Evolutionary conservation across 2,113 vertebrate genomes (phyloP).

Genomic region (Australoheros scitulus): DNA sequence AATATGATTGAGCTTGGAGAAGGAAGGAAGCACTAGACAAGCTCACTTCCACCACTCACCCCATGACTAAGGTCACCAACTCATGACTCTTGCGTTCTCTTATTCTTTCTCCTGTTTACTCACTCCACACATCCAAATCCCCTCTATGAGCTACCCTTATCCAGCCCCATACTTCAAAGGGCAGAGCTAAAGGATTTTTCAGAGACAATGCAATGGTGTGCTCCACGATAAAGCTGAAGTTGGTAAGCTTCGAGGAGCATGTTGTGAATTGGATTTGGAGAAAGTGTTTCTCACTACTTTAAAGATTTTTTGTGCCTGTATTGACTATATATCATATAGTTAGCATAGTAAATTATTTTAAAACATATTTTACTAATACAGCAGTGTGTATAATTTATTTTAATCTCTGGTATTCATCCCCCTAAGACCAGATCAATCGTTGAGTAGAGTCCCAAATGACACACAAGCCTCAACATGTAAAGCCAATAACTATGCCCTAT

Average conservation of each 20-base stretch:
- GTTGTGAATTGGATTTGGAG: slow-evolving; percentile 16
- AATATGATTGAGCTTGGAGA: slow-evolving; percentile 63
- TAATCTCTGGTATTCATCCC: slow-evolving; percentile 63
- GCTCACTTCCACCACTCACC: slow-evolving; percentile 48
- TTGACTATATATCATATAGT: neutral
- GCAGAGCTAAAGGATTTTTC: slow-evolving; percentile 1
- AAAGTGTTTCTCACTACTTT: neutral
- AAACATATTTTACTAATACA: slow-evolving; percentile 32
- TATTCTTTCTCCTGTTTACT: slow-evolving; percentile 18
- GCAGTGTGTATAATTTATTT: slow-evolving; percentile 46
- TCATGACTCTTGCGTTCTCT: neutral
- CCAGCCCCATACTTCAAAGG: slow-evolving; percentile 31
- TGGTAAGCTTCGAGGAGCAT: slow-evolving; percentile 14
- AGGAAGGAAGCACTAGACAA: slow-evolving; percentile 60
- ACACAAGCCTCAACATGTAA: slow-evolving; percentile 65
- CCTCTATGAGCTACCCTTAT: slow-evolving; percentile 22
- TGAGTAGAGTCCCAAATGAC: slow-evolving; percentile 58
- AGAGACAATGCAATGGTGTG: slow-evolving; percentile 10
- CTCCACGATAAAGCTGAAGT: slow-evolving; percentile 10
- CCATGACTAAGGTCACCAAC: slow-evolving; percentile 17
- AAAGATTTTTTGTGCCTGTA: neutral
- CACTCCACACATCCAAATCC: slow-evolving; percentile 10
- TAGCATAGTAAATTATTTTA: neutral
- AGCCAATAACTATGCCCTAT: slow-evolving; percentile 10
- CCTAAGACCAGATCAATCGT: slow-evolving; percentile 49